Percentiles rank a stretch among this genome's conserved stretches.
Conservation (phyloP, 2,113 vertebrate species). For the Mesocricetus auratus region DNA sequence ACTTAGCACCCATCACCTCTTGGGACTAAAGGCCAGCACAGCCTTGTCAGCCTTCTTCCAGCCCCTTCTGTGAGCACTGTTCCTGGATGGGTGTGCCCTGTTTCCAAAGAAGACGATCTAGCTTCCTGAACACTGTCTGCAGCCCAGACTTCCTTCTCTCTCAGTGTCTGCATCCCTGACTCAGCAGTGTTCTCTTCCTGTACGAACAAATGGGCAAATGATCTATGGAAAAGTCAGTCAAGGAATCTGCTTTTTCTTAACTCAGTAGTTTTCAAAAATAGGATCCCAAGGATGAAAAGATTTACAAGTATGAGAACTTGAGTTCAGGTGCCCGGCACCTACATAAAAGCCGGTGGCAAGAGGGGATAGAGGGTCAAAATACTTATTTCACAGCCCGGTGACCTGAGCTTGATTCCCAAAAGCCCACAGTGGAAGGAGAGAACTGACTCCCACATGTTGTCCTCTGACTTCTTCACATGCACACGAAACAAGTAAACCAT, state of each 20-base stretch:
- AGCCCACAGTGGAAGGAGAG: not conserved
- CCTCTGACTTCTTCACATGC: not conserved
- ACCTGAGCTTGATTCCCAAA: not conserved
- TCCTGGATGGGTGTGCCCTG: rapidly evolving
- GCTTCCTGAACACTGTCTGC: rapidly evolving
- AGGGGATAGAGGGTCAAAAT: no score
- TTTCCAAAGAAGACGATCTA: not conserved
- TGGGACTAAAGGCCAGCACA: not conserved
- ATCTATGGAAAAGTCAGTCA: not conserved
- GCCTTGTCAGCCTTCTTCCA: no score
- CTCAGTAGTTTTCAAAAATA: rapidly evolving
- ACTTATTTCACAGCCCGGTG: not conserved
- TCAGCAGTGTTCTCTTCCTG: not conserved
- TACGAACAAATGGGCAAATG: rapidly evolving
- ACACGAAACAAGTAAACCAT: not conserved
- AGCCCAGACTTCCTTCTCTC: no score
- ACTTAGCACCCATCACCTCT: rapidly evolving
- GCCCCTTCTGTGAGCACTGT: no score
- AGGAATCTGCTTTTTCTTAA: not conserved
- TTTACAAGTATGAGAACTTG: not conserved
- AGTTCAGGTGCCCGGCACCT: not conserved
- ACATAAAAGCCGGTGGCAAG: not conserved
- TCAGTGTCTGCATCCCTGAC: not conserved
- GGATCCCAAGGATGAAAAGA: not conserved
- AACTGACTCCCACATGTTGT: not conserved